Base-by-base conservation (phyloP, 2,797 vertebrate genomes). In the Numenius phaeopus region DNA sequence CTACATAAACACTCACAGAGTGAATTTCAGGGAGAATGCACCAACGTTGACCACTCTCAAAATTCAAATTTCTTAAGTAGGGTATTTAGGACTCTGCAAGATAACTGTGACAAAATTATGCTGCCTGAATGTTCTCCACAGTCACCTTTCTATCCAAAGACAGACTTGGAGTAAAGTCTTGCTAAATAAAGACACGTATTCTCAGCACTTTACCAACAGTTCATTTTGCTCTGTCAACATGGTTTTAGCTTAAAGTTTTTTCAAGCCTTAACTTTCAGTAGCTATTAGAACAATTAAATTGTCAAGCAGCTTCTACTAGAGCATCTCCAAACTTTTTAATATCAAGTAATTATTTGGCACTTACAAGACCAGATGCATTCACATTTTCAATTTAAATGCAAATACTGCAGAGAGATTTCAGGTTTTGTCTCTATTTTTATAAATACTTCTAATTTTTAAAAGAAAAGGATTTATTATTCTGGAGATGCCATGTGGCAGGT, bases 361-460 rank as follows among this genome's bases (percentile, higher is more conserved):
- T 98, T 96, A 87, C 83, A 94, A 95, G 94, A 86, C 91, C 94
- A 92, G 91, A 97, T 95, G 95, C 92, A 83, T 89, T 87, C 96
- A 91, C 89, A 49, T 76, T 96, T 96, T 93, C 97, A 97, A 98
- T 98, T 98, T 97, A 98, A 97, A 98, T 98, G 97, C 97, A 98
- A 98, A 98, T 98, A 87, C 92, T 59, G 71, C 3, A 13, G 81
- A 70, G 94, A 94, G 90, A 76, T 86, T 94, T 94, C 91, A 82
- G 90, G 91, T 90, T 94, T 90, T 93, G 83, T 61, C 89, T 96
- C 80, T 65, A 34, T 96, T 98, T 98, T 97, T 95, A 92, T 88
- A 94, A 96, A 83, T 14, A 55, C 78, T 57, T 84, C 83, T 94
- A 87, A 88, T 94, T 93, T 89, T 72, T 77, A 52, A 67, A 73